Evolutionary conservation across 2,888 invertebrate genomes (phyloP).

Genomic region (Dicyrtoma fusca): DNA sequence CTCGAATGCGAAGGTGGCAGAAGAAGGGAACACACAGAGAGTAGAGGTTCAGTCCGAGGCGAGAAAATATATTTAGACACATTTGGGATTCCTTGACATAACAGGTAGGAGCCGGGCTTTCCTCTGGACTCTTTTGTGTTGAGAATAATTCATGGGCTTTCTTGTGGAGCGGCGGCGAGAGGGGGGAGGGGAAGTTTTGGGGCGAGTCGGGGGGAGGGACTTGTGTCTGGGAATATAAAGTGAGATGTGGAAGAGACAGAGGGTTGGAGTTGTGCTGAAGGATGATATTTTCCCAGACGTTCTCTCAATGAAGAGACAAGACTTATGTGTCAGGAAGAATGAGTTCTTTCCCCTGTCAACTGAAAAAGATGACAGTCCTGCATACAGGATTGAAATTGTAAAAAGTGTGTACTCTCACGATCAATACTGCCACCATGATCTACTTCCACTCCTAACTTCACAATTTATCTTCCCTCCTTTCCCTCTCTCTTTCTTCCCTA

Average conservation of each 20-base stretch:
- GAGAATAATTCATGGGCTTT: slow-evolving; percentile 8
- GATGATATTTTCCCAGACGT: neutral
- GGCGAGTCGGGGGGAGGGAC: too few species aligned
- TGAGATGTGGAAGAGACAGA: too few species aligned
- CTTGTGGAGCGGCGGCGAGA: too few species aligned
- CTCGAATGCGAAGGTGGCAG: too few species aligned
- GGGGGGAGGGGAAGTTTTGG: neutral
- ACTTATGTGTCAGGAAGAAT: slow-evolving; percentile 18
- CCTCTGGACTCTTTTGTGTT: neutral
- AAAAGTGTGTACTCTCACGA: slow-evolving; percentile 5
- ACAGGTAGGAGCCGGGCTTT: too few species aligned
- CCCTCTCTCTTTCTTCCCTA: neutral
- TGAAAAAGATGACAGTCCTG: slow-evolving; percentile 36
- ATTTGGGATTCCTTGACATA: too few species aligned
- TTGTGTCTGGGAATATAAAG: too few species aligned
- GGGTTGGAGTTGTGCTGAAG: neutral
- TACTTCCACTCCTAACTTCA: neutral
- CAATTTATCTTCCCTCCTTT: neutral
- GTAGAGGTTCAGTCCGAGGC: too few species aligned
- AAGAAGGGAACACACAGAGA: too few species aligned
- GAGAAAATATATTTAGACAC: too few species aligned
- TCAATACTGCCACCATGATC: neutral
- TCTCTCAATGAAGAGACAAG: slow-evolving; percentile 15
- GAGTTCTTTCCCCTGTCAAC: slow-evolving; percentile 23
- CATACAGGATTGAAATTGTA: slow-evolving; percentile 36